Conservation (phyloP, 2,888 invertebrate genomes). For the Phoenoteleia sp. region DNA sequence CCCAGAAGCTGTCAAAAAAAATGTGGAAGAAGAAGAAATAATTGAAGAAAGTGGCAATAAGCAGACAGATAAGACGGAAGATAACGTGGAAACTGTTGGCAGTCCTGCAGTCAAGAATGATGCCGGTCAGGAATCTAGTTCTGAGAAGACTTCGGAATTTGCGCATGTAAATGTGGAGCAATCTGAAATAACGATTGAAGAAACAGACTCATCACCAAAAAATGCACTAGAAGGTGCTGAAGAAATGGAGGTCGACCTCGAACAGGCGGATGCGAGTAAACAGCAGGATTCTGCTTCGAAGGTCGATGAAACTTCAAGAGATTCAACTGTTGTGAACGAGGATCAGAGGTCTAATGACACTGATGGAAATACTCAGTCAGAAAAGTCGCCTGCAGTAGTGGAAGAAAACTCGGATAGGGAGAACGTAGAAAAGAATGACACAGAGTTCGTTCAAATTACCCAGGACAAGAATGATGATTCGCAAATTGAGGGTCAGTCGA, state of each 20-base stretch:
- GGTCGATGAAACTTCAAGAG: constrained; percentile 13
- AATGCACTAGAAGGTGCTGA: constrained; percentile 53
- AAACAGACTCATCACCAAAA: constrained; percentile 50
- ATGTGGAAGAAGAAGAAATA: constrained; percentile 4
- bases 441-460: constrained; percentile 84
- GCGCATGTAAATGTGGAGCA: constrained; percentile 64
- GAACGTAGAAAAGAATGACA: constrained; percentile 71
- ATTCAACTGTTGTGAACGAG: constrained; percentile 18
- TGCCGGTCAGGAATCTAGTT: constrained; percentile 8
- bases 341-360: constrained; percentile 39
- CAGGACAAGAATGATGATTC: constrained; percentile 83
- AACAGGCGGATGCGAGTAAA: neutral
- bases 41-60: neutral
- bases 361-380: constrained; percentile 32
- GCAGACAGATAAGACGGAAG: neutral
- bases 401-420: constrained; percentile 51
- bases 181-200: constrained; percentile 36
- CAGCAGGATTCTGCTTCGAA: neutral
- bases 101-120: constrained; percentile 10
- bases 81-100: neutral
- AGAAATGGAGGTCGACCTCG: constrained; percentile 51
- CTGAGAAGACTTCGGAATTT: constrained; percentile 54
- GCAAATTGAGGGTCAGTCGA: constrained; percentile 82
- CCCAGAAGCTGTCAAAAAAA: no score
- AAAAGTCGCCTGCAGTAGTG: constrained; percentile 12